Evolutionary conservation across 2,113 vertebrate genomes (phyloP).

Genomic region (Macaca nemestrina): DNA sequence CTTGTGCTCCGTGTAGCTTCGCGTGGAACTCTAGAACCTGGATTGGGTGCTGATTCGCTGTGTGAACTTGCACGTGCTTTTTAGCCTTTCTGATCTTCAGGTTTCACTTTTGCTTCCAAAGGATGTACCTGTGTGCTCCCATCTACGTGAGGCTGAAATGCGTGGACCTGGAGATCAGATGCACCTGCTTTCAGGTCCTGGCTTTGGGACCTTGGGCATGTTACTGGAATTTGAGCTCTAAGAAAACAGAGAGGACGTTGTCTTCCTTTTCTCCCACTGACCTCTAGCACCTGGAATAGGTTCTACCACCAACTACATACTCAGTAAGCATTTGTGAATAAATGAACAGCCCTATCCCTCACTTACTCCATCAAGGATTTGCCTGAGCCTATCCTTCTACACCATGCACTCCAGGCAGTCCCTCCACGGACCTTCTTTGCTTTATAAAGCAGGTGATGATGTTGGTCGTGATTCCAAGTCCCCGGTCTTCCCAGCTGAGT

Average conservation of each 20-base stretch:
- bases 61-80: not conserved
- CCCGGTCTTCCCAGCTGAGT: not conserved
- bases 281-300: not conserved
- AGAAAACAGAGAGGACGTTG: not conserved
- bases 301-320: not conserved
- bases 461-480: not conserved
- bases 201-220: not conserved
- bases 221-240: not conserved
- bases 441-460: not conserved
- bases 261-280: not conserved
- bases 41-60: not conserved
- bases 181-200: not conserved
- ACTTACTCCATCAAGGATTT: not conserved
- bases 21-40: not conserved
- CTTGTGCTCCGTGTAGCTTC: not conserved
- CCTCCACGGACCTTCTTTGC: not conserved
- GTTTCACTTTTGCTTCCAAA: not conserved
- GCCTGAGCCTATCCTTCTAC: not conserved
- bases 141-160: not conserved
- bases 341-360: not conserved
- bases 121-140: fast-evolving
- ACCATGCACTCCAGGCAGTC: not conserved
- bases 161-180: not conserved
- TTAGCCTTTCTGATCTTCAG: not conserved
- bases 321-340: not conserved